Evolutionary conservation across 35 echinoderm and acorn worm genomes (phyloP), one percentile per base, ranked within the genome.

Genomic region (Apostichopus japonicus): DNA sequence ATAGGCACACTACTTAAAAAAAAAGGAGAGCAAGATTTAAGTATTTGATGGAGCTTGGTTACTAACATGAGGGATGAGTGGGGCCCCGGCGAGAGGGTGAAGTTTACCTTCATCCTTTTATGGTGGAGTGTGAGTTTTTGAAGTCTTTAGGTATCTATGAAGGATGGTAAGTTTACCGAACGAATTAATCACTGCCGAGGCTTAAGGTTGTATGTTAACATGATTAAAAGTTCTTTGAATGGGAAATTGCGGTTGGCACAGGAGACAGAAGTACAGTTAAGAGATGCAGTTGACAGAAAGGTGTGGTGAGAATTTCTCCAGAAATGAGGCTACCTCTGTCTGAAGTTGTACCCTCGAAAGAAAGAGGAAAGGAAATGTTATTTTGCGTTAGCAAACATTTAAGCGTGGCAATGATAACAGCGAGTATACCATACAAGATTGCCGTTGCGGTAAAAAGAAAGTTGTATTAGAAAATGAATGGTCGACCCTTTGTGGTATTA

Each of bases 11-110:
- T 67, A 67, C 63, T 67, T 67, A 67, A 15, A 67, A 67, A 44
- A 0, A 44, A 67, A 11, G 63, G 63, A 67, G 63, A 67, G 11
- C 11, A 67, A 17, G 11, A 67, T 0, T 15, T 67, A 10, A 67
- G 63, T 67, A 67, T 67, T 67, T 67, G 63, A 67, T 67, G 63
- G 63, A 67, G 63, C 63, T 67, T 67, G 63, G 63, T 67, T 67
- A 67, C 63, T 67, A 19, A 67, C 11, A 67, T 67, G 6, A 11
- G 63, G 63, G 63, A 67, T 67, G 63, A 67, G 11, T 15, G 63
- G 63, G 19, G 11, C 63, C 63, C 11, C 63, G 11, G 63, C 63
- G 11, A 67, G 63, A 67, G 11, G 11, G 63, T 19, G 19, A 19
- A 67, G 63, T 67, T 67, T 67, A 10, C 63, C 63, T 67, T 67